phyloP scores from a whole-genome alignment of 2,113 vertebrate species.

The Microtus ochrogaster region DNA sequence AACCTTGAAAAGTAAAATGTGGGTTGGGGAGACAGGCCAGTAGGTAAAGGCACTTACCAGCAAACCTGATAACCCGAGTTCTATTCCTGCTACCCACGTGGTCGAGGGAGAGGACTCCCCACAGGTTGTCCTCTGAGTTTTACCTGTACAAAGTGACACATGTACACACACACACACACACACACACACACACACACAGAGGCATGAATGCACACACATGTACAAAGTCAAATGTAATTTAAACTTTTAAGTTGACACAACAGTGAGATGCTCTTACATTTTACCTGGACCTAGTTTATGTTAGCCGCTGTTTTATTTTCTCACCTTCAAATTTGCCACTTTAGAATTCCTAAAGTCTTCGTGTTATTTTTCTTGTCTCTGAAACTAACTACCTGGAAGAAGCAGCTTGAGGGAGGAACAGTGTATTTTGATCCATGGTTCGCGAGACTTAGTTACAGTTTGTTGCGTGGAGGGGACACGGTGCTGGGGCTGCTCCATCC shows the following conservation, averaged over 20 bases:
- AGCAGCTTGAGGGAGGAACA: not conserved
- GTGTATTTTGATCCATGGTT: not conserved
- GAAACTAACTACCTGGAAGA: not conserved
- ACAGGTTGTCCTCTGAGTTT: not conserved
- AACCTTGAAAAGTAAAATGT: slow-evolving; percentile 3
- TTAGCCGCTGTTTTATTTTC: not conserved
- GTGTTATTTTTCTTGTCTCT: not conserved
- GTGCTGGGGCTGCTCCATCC: not conserved
- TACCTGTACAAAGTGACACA: not conserved
- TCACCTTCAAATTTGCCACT: not conserved
- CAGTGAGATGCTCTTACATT: not conserved
- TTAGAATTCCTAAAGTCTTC: not conserved
- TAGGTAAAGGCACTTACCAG: not conserved
- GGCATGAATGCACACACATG: not conserved
- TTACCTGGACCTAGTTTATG: not conserved
- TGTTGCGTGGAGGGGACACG: no score
- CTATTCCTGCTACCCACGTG: no score
- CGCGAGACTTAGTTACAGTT: not conserved
- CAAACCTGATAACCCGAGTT: not conserved
- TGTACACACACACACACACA: not conserved
- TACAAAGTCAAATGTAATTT: not conserved
- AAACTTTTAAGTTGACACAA: not conserved
- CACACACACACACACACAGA: not conserved
- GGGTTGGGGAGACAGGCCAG: not conserved
- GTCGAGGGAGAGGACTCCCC: not conserved